Percentiles rank a stretch among this genome's conserved stretches.
Evolutionary conservation across 2,888 invertebrate species (phyloP).

Genomic region (Calliscelio sp.): DNA sequence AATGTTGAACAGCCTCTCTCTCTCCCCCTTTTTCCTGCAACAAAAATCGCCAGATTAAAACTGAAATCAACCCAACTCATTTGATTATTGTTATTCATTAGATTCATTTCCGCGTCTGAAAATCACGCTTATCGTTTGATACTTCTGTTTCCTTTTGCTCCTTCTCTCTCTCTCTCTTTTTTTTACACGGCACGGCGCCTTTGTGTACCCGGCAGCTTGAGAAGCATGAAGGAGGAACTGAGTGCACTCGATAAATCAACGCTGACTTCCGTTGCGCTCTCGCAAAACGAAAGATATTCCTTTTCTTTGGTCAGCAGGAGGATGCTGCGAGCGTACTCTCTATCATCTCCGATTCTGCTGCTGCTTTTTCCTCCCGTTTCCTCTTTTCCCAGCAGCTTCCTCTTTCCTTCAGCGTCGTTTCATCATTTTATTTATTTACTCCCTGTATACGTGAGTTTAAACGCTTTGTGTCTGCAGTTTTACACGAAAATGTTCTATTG

Average conservation of each 20-base stretch:
- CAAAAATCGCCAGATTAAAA: no score
- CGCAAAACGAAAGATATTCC: slow-evolving; percentile 76
- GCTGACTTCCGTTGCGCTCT: slow-evolving; percentile 75
- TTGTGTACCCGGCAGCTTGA: slow-evolving; percentile 62
- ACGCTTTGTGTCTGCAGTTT: not conserved
- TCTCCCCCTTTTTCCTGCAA: no score
- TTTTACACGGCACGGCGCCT: slow-evolving; percentile 57
- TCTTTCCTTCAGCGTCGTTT: slow-evolving; percentile 16
- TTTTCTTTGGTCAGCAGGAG: slow-evolving; percentile 76
- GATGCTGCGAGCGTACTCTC: slow-evolving; percentile 72
- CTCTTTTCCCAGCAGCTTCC: slow-evolving; percentile 47
- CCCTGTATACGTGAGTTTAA: slow-evolving; percentile 35
- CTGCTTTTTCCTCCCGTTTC: slow-evolving; percentile 64
- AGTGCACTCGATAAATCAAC: slow-evolving; percentile 77
- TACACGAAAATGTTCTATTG: not conserved
- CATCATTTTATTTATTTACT: slow-evolving; percentile 43
- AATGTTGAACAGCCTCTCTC: no score
- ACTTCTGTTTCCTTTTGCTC: slow-evolving; percentile 49
- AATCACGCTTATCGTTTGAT: slow-evolving; percentile 63
- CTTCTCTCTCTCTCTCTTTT: no score
- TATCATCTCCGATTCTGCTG: slow-evolving; percentile 77
- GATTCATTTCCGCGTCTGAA: slow-evolving; percentile 57
- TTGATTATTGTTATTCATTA: slow-evolving; percentile 59
- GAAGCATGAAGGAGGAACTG: slow-evolving; percentile 66
- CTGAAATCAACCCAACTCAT: slow-evolving; percentile 28